Evolutionary conservation across 2,888 invertebrate genomes (phyloP), one percentile per base, ranked within the genome.

Genomic region (Scaptomyza flava): DNA sequence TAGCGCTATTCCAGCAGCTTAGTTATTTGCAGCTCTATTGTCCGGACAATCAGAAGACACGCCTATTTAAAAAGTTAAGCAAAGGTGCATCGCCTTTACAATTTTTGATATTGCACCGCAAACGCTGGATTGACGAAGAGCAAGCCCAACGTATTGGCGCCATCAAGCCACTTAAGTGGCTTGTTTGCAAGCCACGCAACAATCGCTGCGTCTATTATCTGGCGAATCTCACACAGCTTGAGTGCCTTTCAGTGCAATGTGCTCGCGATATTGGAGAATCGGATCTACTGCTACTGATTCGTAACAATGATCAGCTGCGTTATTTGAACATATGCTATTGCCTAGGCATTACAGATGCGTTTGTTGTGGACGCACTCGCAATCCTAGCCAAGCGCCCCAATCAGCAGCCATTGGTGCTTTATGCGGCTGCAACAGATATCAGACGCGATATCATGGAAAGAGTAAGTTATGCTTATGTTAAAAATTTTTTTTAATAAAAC

Each of bases 351-450:
- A 82, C 85, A 2, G 82, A 82, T 52, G 38, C 62, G 11, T 82
- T 82, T 17, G 68, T 82, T 0, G 69, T 85, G n/a, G 75, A 73
- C 14, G 43, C 61, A 17, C 45, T 82, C 6, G 71, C 56, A 8
- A 72, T 69, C 34, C 41, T 82, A 2, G 54, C 52, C 6, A 70
- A 68, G 36, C 72, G 82, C 0, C 42, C 42, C 9, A 51, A 57
- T 2, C 65, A 61, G 8, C 79, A 72, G 31, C 73, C 80, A 7
- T 23, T 82, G 54, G 59, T 85, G 17, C 27, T 82, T 0, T 82
- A 72, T 31, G 85, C 82, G 6, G 82, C 82, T 45, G 82, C 85
- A 6, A 82, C 85, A n/a, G 82, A 82, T 58, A 82, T 82, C 6
- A 68, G 82, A 9, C 85, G 62, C 20, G 85, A 82, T 46, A 78